A percentile compares a stretch with the other conserved stretches of the same genome.
Evolutionary conservation across 2,888 invertebrate genomes (phyloP).

Genomic region (Eupithecia exiguata): DNA sequence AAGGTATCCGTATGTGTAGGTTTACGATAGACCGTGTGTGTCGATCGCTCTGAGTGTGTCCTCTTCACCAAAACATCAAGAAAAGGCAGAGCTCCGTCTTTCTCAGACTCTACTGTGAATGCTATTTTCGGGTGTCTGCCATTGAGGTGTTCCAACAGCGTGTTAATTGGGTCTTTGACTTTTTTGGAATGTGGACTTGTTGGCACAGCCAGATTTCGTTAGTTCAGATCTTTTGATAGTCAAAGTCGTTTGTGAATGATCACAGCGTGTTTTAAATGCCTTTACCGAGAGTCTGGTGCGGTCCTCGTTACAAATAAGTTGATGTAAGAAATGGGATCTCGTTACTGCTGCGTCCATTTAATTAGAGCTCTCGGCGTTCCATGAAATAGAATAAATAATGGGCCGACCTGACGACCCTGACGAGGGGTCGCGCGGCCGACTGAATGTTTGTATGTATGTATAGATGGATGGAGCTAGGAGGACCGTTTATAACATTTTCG

Average conservation of each 20-base stretch:
- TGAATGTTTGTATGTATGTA: neutral
- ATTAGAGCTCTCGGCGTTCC: neutral
- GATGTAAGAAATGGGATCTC: neutral
- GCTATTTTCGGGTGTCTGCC: too few relatives aligned
- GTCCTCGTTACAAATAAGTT: neutral
- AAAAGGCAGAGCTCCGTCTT: too few relatives aligned
- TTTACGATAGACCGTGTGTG: too few relatives aligned
- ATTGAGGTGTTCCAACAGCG: too few relatives aligned
- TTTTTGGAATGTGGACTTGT: too few relatives aligned
- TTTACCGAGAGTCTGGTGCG: neutral
- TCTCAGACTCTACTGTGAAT: too few relatives aligned
- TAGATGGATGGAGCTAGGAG: neutral
- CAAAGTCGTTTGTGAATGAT: neutral
- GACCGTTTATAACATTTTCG: neutral
- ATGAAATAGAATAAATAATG: slow-evolving; percentile 4
- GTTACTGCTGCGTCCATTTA: neutral
- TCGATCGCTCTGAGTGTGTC: too few relatives aligned
- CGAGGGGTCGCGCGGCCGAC: neutral
- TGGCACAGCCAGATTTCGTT: too few relatives aligned
- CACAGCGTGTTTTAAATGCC: neutral
- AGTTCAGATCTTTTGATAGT: neutral
- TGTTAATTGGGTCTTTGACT: too few relatives aligned
- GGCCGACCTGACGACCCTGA: neutral
- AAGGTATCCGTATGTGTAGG: too few relatives aligned
- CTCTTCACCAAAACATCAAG: too few relatives aligned